Conservation (phyloP, 2,797 vertebrate species). For the Choloepus didactylus region DNA sequence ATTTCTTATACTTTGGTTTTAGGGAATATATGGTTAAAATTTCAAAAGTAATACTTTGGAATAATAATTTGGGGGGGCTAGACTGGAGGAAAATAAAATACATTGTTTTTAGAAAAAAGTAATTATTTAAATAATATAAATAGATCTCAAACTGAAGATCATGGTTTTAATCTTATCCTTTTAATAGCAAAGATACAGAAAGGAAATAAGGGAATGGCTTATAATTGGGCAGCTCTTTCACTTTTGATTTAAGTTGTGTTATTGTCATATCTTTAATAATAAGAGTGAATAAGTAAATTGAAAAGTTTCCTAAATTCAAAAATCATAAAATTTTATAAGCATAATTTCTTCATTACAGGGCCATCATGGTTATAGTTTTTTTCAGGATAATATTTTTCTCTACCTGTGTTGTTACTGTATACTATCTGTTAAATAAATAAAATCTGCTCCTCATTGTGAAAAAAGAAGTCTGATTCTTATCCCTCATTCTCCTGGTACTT, state of each 20-base stretch:
- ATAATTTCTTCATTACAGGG: not conserved
- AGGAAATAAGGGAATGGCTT: not conserved
- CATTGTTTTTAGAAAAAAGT: not conserved
- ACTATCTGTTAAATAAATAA: not conserved
- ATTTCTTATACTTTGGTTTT: constrained; percentile 33
- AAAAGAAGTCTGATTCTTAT: not conserved
- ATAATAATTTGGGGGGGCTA: no score
- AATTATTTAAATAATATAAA: not conserved
- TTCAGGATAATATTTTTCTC: not conserved
- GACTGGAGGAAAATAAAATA: not conserved
- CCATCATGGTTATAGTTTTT: not conserved
- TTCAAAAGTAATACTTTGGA: not conserved
- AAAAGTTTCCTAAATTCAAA: not conserved
- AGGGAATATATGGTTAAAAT: constrained; percentile 18
- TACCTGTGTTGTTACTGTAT: not conserved
- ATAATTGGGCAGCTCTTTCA: not conserved
- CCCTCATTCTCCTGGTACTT: not conserved
- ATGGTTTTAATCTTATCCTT: not conserved
- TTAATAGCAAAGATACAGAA: not conserved
- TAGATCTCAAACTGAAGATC: not conserved
- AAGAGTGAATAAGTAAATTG: not conserved
- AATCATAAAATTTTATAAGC: not conserved
- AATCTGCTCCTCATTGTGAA: not conserved
- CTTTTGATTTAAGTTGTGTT: not conserved
- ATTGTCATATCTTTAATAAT: not conserved